Percentiles rank a stretch among this genome's conserved stretches.
phyloP scores from a whole-genome alignment of 2,113 vertebrate species.

The Chloropsis cyanopogon region DNA sequence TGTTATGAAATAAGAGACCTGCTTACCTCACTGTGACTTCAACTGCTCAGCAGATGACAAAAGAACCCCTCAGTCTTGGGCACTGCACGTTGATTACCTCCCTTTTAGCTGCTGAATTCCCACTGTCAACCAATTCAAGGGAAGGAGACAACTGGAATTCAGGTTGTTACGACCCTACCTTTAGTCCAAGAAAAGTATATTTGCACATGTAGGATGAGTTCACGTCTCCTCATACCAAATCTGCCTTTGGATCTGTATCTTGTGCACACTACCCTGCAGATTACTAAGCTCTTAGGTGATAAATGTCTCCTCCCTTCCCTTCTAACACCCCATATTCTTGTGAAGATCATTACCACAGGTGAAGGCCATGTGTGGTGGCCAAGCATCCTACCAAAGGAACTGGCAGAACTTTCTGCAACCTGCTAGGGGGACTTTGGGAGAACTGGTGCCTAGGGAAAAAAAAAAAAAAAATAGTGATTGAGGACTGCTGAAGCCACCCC shows the following conservation, averaged over 20 bases:
- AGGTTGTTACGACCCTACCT: fast-evolving
- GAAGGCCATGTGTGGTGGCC: fast-evolving
- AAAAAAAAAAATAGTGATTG: neutral
- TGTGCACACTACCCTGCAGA: neutral
- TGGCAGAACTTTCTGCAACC: neutral
- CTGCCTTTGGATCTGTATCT: neutral
- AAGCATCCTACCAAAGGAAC: neutral
- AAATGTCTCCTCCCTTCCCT: neutral
- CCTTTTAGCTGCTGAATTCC: neutral
- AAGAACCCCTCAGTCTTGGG: neutral
- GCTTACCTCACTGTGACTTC: neutral
- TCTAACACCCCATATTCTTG: neutral
- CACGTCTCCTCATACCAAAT: neutral
- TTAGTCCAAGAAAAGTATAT: neutral
- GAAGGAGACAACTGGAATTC: neutral
- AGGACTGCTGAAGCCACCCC: neutral
- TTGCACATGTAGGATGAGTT: neutral
- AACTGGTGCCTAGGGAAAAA: neutral
- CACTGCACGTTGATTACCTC: neutral
- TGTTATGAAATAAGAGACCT: neutral
- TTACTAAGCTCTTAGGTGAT: neutral
- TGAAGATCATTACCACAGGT: neutral
- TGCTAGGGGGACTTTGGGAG: neutral
- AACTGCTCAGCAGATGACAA: neutral
- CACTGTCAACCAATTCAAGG: neutral